Conservation (phyloP, 2,113 vertebrate genomes). For the Rhinoderma darwinii region DNA sequence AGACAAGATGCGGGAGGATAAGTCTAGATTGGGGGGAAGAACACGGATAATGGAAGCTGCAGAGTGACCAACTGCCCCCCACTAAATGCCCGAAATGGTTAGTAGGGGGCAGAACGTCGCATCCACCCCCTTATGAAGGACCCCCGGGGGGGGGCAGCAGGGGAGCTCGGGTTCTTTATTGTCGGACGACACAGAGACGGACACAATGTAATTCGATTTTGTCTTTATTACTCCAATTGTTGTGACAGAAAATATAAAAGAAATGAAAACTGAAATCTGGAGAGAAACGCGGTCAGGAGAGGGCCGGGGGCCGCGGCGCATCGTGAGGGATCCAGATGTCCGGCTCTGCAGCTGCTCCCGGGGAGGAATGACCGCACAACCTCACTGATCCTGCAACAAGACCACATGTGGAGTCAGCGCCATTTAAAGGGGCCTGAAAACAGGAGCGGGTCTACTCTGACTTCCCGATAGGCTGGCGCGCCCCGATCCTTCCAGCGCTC, state of each 20-base stretch:
- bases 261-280: not conserved
- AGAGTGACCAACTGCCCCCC: not conserved
- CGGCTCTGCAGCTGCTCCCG: not conserved
- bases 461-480: too few species aligned
- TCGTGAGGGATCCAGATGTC: not conserved
- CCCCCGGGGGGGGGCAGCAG: too few species aligned
- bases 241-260: slow-evolving; percentile 38
- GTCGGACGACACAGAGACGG: not conserved
- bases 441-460: too few species aligned
- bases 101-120: too few species aligned
- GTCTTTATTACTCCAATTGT: slow-evolving; percentile 22
- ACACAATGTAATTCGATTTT: not conserved
- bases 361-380: not conserved
- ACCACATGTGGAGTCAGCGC: not conserved
- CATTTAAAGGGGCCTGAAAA: not conserved
- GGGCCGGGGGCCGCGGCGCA: too few species aligned
- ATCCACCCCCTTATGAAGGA: too few species aligned
- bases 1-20: not conserved
- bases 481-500: too few species aligned
- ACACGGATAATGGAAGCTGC: not conserved
- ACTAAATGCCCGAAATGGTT: too few species aligned
- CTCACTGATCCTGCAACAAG: slow-evolving; percentile 52
- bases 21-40: not conserved
- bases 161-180: too few species aligned
- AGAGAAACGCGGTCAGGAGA: not conserved